Evolutionary conservation across 37 sponge, comb jelly and placozoan species (phyloP).

Genomic region (Agelas oroides): DNA sequence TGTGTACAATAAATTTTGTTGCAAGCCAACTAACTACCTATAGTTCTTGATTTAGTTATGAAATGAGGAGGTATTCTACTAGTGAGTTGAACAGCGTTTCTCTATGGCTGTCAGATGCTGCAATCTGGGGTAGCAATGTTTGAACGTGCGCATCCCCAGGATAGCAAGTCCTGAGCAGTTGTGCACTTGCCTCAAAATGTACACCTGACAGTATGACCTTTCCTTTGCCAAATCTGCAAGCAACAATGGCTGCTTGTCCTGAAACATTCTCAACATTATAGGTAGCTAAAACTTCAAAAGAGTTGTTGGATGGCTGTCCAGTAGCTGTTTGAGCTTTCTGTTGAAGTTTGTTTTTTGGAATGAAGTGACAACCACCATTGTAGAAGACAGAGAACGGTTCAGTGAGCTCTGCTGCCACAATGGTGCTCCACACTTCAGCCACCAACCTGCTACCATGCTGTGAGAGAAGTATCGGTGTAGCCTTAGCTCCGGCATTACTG

Average conservation of each 20-base stretch:
- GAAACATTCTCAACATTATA: too few relatives aligned
- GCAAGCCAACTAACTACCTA: too few relatives aligned
- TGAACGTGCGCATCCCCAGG: constrained; percentile 12
- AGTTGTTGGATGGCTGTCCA: too few relatives aligned
- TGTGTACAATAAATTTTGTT: too few relatives aligned
- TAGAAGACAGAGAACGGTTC: constrained; percentile 46
- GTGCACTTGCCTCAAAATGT: constrained; percentile 69
- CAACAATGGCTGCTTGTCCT: constrained; percentile 52
- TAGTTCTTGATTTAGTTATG: not conserved
- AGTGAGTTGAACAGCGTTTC: constrained; percentile 12
- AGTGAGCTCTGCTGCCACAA: not conserved
- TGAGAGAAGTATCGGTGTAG: not conserved
- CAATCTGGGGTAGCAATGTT: constrained; percentile 10
- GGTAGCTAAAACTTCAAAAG: too few relatives aligned
- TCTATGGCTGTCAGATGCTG: not conserved
- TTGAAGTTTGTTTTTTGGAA: not conserved
- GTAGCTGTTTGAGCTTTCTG: too few relatives aligned
- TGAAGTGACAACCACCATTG: constrained; percentile 83
- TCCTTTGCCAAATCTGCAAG: constrained; percentile 44
- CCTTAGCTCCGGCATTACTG: constrained; percentile 68
- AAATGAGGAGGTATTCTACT: constrained; percentile 7
- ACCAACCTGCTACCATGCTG: not conserved
- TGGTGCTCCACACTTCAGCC: not conserved
- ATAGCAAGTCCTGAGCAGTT: constrained; percentile 5
- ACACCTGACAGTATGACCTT: constrained; percentile 77